Evolutionary conservation across 2,888 invertebrate species (phyloP), one percentile per base, ranked within the genome.

Genomic region (Epistrophella euchroma): DNA sequence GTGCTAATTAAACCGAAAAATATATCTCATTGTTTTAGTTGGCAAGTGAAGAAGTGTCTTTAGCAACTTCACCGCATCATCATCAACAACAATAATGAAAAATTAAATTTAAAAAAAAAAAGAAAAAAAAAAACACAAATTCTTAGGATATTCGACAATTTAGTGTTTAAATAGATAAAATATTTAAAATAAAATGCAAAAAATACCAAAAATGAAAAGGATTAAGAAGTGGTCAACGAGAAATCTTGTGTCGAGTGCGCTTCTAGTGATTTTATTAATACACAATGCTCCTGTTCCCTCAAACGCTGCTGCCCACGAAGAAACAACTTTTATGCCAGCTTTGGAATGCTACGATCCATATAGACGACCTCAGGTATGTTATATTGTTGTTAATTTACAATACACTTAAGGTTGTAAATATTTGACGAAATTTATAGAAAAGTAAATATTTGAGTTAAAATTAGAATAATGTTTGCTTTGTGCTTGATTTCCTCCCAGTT

Each of bases 331-430:
- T 78, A 90, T 91, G 91, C 92, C 92, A 50, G 91, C 92, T 13
- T 88, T 92, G 88, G 92, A 92, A 89, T 94, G 94, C 90, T 94
- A 94, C 89, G 94, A 94, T 90, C 92, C 93, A 75, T 94, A 93
- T 88, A 93, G 93, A 71, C 91, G 93, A 89, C 93, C 94, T 13
- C 94, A 94, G 93, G 94, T 94, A 91, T 92, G 90, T 81, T 52
- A 52, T 50, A 4, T 35, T 40, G 19, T 35, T 52, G 35, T 68
- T 52, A 52, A 68, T 68, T 68, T 52, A 22, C 68, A 37, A 25
- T 56, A n/a, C 17, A 15, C 28, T 43, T 55, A 13, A 22, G 68
- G 10, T 52, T 25, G 37, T 40, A 68, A 68, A 68, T 68, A 68
- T 28, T 28, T 52, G 7, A 25, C 15, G 40, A 22, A 60, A 60